Evolutionary conservation across 2,888 invertebrate species (phyloP).

Genomic region (Monoplex corrugatus): DNA sequence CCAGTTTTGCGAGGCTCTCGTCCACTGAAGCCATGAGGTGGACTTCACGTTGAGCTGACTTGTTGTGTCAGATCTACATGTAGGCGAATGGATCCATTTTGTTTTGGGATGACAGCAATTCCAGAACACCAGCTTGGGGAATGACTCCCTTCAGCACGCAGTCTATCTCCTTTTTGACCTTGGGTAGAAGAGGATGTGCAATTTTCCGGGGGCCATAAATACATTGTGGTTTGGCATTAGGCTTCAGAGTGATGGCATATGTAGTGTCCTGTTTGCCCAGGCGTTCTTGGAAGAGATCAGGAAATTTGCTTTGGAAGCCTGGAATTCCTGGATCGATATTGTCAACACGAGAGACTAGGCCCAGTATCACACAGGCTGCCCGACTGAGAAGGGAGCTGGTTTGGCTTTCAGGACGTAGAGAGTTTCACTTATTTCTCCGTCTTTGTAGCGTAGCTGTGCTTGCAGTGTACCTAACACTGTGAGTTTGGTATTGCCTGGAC

Average conservation of each 20-base stretch:
- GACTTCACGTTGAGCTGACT: no score
- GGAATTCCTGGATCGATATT: not conserved
- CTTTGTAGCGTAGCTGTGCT: conserved; percentile 5
- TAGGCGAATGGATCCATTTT: not conserved
- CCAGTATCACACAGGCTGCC: not conserved
- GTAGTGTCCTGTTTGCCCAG: no score
- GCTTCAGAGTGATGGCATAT: not conserved
- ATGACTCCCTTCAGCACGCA: not conserved
- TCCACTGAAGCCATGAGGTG: no score
- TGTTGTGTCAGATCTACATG: not conserved
- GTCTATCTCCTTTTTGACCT: not conserved
- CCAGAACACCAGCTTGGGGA: no score
- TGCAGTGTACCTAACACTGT: conserved; percentile 16
- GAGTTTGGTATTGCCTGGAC: conserved; percentile 25
- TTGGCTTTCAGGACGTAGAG: conserved; percentile 30
- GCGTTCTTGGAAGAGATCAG: not conserved
- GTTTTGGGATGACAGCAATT: conserved; percentile 1
- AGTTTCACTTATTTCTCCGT: not conserved
- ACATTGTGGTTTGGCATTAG: not conserved
- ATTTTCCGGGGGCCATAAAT: conserved; percentile 29
- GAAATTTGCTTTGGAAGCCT: conserved; percentile 32
- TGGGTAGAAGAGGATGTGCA: not conserved
- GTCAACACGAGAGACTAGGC: not conserved
- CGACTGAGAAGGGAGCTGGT: not conserved
- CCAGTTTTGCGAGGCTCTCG: not conserved